These are phyloP conservation scores for Achlya flavicornis DNA, from an alignment of 2,888 invertebrate genomes.

Conservation along the genomic window DNA sequence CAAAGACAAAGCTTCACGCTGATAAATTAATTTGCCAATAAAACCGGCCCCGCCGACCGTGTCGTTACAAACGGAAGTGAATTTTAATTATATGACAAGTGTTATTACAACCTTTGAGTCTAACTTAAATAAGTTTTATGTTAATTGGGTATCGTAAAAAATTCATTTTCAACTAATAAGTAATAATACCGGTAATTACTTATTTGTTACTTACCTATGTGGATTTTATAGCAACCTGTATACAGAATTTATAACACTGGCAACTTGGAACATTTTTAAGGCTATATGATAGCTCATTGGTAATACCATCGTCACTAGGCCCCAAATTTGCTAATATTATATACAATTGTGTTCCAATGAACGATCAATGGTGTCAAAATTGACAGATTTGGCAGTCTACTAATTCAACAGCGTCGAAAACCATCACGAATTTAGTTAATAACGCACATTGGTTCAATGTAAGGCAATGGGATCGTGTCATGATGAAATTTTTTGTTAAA, in stretches of 20 bases:
- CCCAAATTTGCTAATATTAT: too few relatives aligned
- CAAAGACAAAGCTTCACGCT: conserved; percentile 30
- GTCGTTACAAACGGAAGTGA: conserved; percentile 38
- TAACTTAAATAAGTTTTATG: not conserved
- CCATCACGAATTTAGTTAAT: too few relatives aligned
- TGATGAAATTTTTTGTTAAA: too few relatives aligned
- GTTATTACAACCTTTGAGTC: conserved; percentile 39
- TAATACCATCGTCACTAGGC: too few relatives aligned
- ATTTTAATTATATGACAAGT: conserved; percentile 45
- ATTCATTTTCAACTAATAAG: not conserved
- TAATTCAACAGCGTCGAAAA: too few relatives aligned
- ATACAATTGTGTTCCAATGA: too few relatives aligned
- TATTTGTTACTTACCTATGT: not conserved
- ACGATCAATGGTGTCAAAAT: too few relatives aligned
- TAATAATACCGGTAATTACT: not conserved
- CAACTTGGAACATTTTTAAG: too few relatives aligned
- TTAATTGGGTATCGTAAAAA: not conserved
- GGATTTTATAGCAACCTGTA: not conserved
- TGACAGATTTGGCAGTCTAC: too few relatives aligned
- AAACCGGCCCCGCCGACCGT: conserved; percentile 37
- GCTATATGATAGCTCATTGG: too few relatives aligned
- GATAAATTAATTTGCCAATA: conserved; percentile 60
- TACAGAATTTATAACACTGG: not conserved
- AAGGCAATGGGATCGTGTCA: too few relatives aligned
- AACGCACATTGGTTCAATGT: too few relatives aligned